Evolutionary conservation across 2,888 invertebrate species (phyloP).

Genomic region (Cordilura impudica): DNA sequence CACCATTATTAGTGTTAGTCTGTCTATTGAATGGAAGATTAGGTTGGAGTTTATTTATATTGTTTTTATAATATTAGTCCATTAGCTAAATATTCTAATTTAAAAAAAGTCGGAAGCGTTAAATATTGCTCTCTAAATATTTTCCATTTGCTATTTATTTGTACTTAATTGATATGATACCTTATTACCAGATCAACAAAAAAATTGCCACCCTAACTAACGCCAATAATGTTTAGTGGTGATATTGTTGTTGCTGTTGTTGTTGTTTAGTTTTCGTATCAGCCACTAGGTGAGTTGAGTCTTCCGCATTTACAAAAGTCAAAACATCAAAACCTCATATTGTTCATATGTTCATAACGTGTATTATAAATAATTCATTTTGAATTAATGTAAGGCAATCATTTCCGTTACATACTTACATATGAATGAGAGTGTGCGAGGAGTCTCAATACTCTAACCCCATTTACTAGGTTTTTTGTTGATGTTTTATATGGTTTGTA

Average conservation of each 20-base stretch:
- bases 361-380: constrained; percentile 59
- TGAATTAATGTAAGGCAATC: constrained; percentile 56
- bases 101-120: too few species aligned
- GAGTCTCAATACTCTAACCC: constrained; percentile 12
- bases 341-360: constrained; percentile 12
- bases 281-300: constrained; percentile 16
- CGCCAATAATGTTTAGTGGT: background rate
- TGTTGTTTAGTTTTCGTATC: constrained; percentile 1
- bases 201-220: background rate
- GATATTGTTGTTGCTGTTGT: background rate
- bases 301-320: constrained; percentile 56
- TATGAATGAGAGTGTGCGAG: background rate
- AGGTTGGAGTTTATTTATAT: background rate
- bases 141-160: too few species aligned
- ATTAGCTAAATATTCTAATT: too few species aligned
- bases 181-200: too few species aligned
- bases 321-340: constrained; percentile 44
- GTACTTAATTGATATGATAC: too few species aligned
- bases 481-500: constrained; percentile 17
- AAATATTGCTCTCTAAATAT: too few species aligned
- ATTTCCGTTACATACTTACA: constrained; percentile 44
- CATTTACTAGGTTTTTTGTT: constrained; percentile 24
- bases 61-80: too few species aligned
- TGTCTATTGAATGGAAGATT: background rate
- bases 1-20: constrained; percentile 14